A percentile compares a stretch with the other conserved stretches of the same genome.
These are phyloP conservation scores for Apodemia duryi DNA, from an alignment of 2,888 invertebrate genomes.

Conservation along the genomic window DNA sequence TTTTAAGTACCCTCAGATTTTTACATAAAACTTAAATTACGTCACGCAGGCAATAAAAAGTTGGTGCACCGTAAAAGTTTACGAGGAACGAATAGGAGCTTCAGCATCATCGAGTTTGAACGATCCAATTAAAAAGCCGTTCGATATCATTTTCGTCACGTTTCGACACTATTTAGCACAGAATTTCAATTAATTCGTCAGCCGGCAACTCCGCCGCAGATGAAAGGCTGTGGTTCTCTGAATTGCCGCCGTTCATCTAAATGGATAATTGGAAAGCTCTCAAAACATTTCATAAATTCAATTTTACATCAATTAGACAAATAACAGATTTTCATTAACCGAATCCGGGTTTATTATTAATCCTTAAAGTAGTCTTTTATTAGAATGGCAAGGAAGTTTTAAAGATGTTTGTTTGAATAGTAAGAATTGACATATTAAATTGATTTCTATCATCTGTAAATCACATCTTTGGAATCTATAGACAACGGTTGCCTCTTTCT, in stretches of 20 bases:
- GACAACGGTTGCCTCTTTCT: too few species aligned
- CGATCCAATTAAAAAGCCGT: slow-evolving; percentile 27
- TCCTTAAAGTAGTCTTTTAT: background rate
- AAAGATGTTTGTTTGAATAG: too few species aligned
- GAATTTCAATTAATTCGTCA: slow-evolving; percentile 10
- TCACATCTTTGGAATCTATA: too few species aligned
- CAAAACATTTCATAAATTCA: slow-evolving; percentile 11
- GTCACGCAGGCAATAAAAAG: slow-evolving; percentile 7
- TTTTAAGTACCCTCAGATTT: slow-evolving; percentile 1
- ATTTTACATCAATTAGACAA: slow-evolving; percentile 12
- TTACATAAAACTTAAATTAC: slow-evolving; percentile 1
- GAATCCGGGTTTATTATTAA: background rate
- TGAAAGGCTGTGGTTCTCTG: slow-evolving; percentile 12
- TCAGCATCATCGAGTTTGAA: slow-evolving; percentile 12
- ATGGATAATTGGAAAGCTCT: slow-evolving; percentile 13
- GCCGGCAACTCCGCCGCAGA: slow-evolving; percentile 13
- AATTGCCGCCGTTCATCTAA: slow-evolving; percentile 9
- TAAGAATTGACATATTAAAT: too few species aligned
- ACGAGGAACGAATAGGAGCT: slow-evolving; percentile 6
- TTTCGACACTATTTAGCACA: slow-evolving; percentile 19
- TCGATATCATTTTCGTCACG: slow-evolving; percentile 20
- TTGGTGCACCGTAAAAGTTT: slow-evolving; percentile 5
- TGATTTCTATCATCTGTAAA: too few species aligned
- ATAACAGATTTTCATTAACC: slow-evolving; percentile 6
- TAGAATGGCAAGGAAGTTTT: too few species aligned